Base-by-base conservation (phyloP, 1,140 invertebrate species). In the Odontomachus brunneus region DNA sequence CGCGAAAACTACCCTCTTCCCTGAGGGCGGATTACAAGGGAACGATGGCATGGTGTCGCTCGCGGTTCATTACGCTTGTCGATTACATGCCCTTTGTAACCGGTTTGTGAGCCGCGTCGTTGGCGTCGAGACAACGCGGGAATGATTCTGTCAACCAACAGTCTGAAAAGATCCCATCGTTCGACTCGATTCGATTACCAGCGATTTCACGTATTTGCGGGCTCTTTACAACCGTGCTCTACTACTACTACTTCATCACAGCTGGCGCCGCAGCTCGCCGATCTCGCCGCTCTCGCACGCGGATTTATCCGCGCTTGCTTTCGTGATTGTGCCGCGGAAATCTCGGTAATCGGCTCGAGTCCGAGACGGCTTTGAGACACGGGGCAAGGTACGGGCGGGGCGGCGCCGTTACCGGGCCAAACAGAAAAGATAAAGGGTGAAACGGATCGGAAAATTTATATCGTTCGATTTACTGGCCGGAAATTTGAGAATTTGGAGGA, bases 381-480 rank as follows among this genome's bases (percentile, higher is more conserved):
- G n/a, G 53, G 71, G 55, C 63, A 76, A 65, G n/a, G 12, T 14
- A 66, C 38, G 38, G 12, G 9, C 26, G 22, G 11, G 14, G 48
- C 38, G 38, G 38, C 9, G 38, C 2, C 9, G 38, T 3, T 44
- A 11, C 38, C 38, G 38, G 38, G 9, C 3, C 33, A 80, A 80
- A 80, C 29, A 19, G 19, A 33, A 81, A 33, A 72, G 69, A 73
- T 73, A 82, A 60, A 62, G 2, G 33, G 11, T 49, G 26, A 76
- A 69, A 83, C 60, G 49, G 55, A 78, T 49, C 44, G 82, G 82
- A 83, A 78, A 78, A 78, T 78, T 83, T 78, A 78, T 83, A 83
- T 78, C 38, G 24, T 55, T 49, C n/a, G 63, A 83, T 83, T 78
- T 60, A 66, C n/a, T 22, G 33, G 2, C 26, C 62, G 62, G 53